A percentile compares a stretch with the other conserved stretches of the same genome.
Evolutionary conservation across 2,888 invertebrate genomes (phyloP).

Genomic region (Ophion ventricosus): DNA sequence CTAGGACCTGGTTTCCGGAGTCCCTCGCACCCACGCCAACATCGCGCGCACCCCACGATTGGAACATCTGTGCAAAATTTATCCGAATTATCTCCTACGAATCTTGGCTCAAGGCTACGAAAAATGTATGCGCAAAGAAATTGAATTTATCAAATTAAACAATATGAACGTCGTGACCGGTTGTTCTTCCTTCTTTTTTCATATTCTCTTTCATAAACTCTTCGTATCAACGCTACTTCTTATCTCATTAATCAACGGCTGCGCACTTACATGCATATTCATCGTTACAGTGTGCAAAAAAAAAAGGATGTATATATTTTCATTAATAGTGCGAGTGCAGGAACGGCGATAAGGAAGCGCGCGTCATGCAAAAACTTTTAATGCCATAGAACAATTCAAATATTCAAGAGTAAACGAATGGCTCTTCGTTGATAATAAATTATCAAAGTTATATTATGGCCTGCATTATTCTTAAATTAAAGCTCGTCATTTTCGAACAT

Average conservation of each 20-base stretch:
- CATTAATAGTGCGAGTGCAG: constrained; percentile 15
- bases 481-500: too few relatives aligned
- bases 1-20: too few relatives aligned
- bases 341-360: constrained; percentile 10
- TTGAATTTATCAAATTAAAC: constrained; percentile 26
- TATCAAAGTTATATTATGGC: too few relatives aligned
- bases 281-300: not conserved
- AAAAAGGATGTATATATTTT: not conserved
- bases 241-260: constrained; percentile 17
- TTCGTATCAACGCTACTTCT: constrained; percentile 2
- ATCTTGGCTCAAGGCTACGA: not conserved
- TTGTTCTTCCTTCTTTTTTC: not conserved
- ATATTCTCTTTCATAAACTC: not conserved
- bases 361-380: not conserved
- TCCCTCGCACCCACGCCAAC: too few relatives aligned
- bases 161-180: not conserved
- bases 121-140: constrained; percentile 19
- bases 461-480: too few relatives aligned
- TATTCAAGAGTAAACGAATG: too few relatives aligned
- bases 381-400: not conserved
- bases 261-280: constrained; percentile 21
- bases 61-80: too few relatives aligned
- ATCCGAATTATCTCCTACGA: not conserved
- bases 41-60: too few relatives aligned
- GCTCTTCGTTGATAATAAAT: too few relatives aligned